Evolutionary conservation across 2,888 invertebrate genomes (phyloP).

Genomic region (Zygogramma bicolorata): DNA sequence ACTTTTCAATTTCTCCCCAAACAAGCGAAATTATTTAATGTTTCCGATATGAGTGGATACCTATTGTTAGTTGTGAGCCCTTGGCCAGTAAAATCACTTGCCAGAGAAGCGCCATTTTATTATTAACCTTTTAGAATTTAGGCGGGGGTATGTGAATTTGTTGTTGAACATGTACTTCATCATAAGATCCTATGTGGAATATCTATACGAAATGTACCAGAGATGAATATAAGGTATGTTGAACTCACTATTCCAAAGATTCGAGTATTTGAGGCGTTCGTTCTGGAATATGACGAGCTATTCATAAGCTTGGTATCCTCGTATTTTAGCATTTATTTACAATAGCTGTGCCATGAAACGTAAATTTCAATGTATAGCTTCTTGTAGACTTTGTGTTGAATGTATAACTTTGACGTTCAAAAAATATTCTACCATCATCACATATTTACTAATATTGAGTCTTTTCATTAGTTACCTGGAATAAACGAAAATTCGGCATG

Average conservation of each 20-base stretch:
- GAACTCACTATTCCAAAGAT: conserved; percentile 10
- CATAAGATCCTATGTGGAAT: conserved; percentile 35
- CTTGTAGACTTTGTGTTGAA: conserved; percentile 22
- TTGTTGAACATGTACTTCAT: conserved; percentile 53
- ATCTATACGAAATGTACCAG: conserved; percentile 32
- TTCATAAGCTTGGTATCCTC: conserved; percentile 20
- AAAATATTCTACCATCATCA: conserved; percentile 15
- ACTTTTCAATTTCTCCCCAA: neutral
- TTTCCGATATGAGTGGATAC: neutral
- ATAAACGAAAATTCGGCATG: conserved; percentile 57
- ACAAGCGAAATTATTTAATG: too few species aligned
- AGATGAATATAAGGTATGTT: conserved; percentile 44
- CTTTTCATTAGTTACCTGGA: conserved; percentile 29
- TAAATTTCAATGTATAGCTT: neutral
- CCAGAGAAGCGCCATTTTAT: conserved; percentile 64
- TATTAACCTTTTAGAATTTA: conserved; percentile 67
- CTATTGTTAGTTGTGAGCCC: neutral
- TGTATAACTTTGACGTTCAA: conserved; percentile 34
- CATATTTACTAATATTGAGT: neutral
- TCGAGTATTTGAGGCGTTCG: neutral
- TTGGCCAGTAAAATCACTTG: conserved; percentile 19
- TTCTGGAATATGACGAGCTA: neutral
- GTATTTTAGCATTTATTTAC: conserved; percentile 13
- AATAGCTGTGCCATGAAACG: conserved; percentile 29
- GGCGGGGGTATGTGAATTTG: conserved; percentile 62